Conservation (phyloP, 2,113 vertebrate species). For the Tenebrosternarchus preto region DNA sequence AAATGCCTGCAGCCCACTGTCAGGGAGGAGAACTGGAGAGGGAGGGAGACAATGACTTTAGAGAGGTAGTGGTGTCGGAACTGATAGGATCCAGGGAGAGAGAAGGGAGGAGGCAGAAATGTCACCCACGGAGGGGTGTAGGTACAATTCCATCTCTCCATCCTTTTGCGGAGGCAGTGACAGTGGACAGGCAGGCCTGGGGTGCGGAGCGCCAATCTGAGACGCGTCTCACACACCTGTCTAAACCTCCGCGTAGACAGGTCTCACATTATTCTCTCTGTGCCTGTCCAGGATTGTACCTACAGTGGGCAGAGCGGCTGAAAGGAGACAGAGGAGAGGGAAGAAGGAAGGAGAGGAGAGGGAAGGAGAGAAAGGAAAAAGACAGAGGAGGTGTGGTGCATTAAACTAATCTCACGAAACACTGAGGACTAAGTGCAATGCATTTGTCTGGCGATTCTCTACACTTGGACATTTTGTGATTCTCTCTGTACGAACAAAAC, state of each 20-base stretch:
- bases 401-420: neutral
- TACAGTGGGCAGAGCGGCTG: no score
- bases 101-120: slow-evolving; percentile 24
- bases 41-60: slow-evolving; percentile 15
- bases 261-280: slow-evolving; percentile 3
- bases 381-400: neutral
- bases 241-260: slow-evolving; percentile 12
- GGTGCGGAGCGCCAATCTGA: slow-evolving; percentile 1
- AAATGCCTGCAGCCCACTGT: slow-evolving; percentile 31
- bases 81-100: slow-evolving; percentile 16
- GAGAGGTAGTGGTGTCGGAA: slow-evolving; percentile 33
- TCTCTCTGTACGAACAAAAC: neutral
- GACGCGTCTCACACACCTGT: slow-evolving; percentile 27
- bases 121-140: slow-evolving; percentile 6
- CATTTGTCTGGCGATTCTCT: neutral
- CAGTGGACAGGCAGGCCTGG: slow-evolving; percentile 19
- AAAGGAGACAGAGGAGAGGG: neutral
- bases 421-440: neutral
- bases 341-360: neutral
- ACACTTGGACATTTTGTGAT: neutral
- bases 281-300: no score
- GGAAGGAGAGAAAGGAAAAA: neutral
- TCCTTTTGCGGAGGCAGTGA: slow-evolving; percentile 26
- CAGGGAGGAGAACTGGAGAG: slow-evolving; percentile 12
- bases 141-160: slow-evolving; percentile 19